Percentiles rank a stretch among this genome's conserved stretches.
Evolutionary conservation across 2,113 vertebrate genomes (phyloP).

Genomic region (Chlamydotis undulata): DNA sequence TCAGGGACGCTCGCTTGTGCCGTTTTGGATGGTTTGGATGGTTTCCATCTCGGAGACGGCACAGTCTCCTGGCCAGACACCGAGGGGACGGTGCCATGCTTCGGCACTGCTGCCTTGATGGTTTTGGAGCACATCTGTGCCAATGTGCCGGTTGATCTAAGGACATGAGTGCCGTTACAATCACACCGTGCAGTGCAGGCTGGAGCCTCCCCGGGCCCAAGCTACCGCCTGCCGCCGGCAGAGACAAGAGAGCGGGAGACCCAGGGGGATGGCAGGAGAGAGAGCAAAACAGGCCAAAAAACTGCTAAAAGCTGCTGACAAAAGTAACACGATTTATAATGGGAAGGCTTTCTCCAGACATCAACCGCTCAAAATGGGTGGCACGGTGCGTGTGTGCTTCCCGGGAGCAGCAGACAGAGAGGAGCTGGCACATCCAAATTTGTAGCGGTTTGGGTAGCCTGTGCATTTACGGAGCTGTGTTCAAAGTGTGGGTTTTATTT

Average conservation of each 20-base stretch:
- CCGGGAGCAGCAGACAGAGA: neutral
- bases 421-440: neutral
- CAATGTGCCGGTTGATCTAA: accelerated
- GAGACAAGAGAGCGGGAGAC: neutral
- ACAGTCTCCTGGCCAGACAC: neutral
- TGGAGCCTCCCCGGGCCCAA: neutral
- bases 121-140: accelerated
- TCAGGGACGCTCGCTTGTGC: neutral
- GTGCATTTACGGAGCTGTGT: neutral
- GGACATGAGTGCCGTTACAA: neutral
- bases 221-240: neutral
- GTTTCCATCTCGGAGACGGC: accelerated
- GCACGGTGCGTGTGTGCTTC: neutral
- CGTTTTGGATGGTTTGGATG: too few relatives aligned
- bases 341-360: neutral
- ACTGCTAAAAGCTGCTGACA: neutral
- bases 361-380: neutral
- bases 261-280: accelerated
- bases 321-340: accelerated
- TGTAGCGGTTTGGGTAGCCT: neutral
- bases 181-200: accelerated
- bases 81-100: accelerated
- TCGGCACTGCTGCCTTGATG: accelerated
- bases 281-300: neutral
- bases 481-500: neutral